Conservation (phyloP, 2,797 vertebrate genomes). For the Garrulus glandarius region DNA sequence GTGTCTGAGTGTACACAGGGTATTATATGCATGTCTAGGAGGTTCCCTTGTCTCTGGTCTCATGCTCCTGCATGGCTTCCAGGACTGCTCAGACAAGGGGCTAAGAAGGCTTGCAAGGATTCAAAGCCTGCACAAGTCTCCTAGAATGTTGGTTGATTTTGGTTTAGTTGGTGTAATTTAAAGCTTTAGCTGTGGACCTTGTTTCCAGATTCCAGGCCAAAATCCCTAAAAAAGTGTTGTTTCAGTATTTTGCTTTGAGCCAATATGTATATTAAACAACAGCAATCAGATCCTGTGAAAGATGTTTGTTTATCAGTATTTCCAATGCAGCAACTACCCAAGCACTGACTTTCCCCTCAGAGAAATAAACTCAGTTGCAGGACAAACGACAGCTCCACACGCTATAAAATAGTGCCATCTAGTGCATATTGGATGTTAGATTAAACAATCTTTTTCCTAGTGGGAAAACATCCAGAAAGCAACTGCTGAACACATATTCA, state of each 20-base stretch:
- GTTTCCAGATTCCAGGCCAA: not conserved
- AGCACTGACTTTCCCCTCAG: not conserved
- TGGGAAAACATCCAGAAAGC: not conserved
- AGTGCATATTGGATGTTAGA: not conserved
- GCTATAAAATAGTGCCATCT: slow-evolving; percentile 34
- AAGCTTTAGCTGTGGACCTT: not conserved
- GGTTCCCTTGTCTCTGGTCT: not conserved
- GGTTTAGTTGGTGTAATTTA: not conserved
- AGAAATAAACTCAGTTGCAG: not conserved
- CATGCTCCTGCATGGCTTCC: not conserved
- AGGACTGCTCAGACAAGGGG: not conserved
- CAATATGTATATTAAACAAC: not conserved
- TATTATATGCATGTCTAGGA: accelerated
- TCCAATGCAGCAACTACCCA: not conserved
- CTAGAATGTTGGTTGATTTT: not conserved
- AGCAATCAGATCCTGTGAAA: not conserved
- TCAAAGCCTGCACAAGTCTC: not conserved
- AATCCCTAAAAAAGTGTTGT: not conserved
- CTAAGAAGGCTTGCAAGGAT: not conserved
- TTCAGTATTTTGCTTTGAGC: not conserved
- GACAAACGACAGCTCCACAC: accelerated
- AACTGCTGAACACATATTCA: not conserved
- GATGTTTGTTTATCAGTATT: not conserved
- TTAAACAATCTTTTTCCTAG: not conserved
- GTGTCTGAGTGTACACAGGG: accelerated